phyloP scores from a whole-genome alignment of 2,888 invertebrate species.

The Aporophyla nigra region DNA sequence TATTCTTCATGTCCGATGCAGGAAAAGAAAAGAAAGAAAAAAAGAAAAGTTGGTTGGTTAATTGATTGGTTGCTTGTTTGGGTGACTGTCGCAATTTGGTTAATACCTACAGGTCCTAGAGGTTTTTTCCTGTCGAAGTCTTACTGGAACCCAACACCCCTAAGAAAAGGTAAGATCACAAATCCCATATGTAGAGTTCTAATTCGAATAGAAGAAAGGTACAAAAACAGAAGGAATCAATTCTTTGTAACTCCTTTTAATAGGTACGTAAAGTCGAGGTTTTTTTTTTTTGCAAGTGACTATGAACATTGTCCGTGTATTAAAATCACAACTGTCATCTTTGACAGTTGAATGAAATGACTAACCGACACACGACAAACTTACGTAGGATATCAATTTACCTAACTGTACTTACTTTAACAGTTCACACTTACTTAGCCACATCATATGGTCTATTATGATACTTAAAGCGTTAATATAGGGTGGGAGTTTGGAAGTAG shows the following conservation, averaged over 20 bases:
- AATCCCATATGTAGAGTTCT: not conserved
- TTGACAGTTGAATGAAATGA: too few relatives aligned
- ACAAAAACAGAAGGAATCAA: not conserved
- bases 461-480: slow-evolving; percentile 31
- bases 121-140: not conserved
- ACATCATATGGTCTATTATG: slow-evolving; percentile 34
- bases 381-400: not conserved
- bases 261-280: too few relatives aligned
- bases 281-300: too few relatives aligned
- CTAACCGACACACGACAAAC: too few relatives aligned
- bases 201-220: not conserved
- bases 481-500: slow-evolving; percentile 54
- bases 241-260: slow-evolving; percentile 9
- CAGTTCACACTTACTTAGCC: slow-evolving; percentile 24
- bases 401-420: not conserved
- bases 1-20: not conserved
- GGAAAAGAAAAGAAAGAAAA: not conserved
- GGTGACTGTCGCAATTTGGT: not conserved
- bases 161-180: not conserved
- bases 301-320: too few relatives aligned
- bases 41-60: too few relatives aligned
- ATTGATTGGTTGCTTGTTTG: not conserved
- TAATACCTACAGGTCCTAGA: not conserved
- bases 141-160: not conserved
- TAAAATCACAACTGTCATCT: too few relatives aligned